phyloP scores from a whole-genome alignment of 1,140 invertebrate genomes.

The Ylistrum balloti region DNA sequence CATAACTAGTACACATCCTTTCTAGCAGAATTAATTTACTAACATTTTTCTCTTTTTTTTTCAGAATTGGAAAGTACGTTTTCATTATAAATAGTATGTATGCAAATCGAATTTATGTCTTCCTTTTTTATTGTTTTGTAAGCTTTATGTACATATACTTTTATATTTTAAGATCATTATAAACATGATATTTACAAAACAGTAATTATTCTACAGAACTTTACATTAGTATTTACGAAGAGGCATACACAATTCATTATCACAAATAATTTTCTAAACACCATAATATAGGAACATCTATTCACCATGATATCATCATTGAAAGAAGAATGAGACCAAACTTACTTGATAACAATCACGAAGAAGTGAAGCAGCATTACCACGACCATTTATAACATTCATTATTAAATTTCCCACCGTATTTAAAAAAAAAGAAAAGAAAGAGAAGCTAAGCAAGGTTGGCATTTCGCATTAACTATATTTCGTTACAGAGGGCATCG shows the following conservation, averaged over 20 bases:
- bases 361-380: not conserved
- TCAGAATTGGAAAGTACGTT: too few relatives aligned
- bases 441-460: too few relatives aligned
- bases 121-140: too few relatives aligned
- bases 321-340: not conserved
- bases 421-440: too few relatives aligned
- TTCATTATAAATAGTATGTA: too few relatives aligned
- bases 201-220: not conserved
- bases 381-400: not conserved
- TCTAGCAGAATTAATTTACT: not conserved
- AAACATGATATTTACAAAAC: not conserved
- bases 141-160: not conserved
- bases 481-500: not conserved
- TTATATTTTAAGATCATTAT: not conserved
- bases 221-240: not conserved
- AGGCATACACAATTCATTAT: not conserved
- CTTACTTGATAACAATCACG: not conserved
- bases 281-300: not conserved
- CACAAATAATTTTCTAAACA: not conserved
- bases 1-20: too few relatives aligned
- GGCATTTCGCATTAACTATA: not conserved
- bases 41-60: not conserved
- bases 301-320: not conserved
- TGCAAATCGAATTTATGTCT: too few relatives aligned
- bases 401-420: not conserved